Evolutionary conservation across 1,140 invertebrate species (phyloP), one percentile per base, ranked within the genome.

Genomic region (Whitmania pigra): DNA sequence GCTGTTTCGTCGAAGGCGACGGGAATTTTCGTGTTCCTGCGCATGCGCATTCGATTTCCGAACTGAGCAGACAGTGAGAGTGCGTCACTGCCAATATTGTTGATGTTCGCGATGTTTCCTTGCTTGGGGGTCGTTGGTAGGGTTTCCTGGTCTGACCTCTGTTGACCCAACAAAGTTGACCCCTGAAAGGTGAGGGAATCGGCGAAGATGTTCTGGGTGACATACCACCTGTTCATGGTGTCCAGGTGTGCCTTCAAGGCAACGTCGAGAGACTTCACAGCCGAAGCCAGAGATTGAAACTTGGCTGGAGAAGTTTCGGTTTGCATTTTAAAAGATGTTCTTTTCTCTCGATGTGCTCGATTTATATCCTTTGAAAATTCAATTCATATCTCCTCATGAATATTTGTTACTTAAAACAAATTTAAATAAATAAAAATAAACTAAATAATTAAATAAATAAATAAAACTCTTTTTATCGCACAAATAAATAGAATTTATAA

Each of bases 211-310:
- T 63, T n/a, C 57, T 63, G 57, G 20, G 11, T 63, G 57, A 18
- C 57, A 31, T 63, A 63, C 57, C 57, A 63, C 29, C 29, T 31
- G 29, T 31, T 25, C 57, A 63, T 63, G 17, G 69, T 70, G 31
- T 53, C 53, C n/a, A 70, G 43, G 69, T 70, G 69, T 18, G 36
- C 15, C 69, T 70, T 70, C 17, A 70, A 31, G 53, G 69, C 69
- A 49, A 27, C 49, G 43, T 70, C 69, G 25, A 70, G 69, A 15
- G 69, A 70, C 25, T 49, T 36, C 2, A 70, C 49, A 25, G 69
- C 69, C 4, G 69, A 53, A n/a, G 69, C 53, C 43, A 70, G 43
- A 13, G 40, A 49, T 49, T 63, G 57, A n/a, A 31, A 31, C 18
- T 63, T 63, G 13, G 43, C 15, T 4, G 43, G 43, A 49, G 43